phyloP scores from a whole-genome alignment of 92 coral and sea anemone genomes.

The Diadumene lineata region DNA sequence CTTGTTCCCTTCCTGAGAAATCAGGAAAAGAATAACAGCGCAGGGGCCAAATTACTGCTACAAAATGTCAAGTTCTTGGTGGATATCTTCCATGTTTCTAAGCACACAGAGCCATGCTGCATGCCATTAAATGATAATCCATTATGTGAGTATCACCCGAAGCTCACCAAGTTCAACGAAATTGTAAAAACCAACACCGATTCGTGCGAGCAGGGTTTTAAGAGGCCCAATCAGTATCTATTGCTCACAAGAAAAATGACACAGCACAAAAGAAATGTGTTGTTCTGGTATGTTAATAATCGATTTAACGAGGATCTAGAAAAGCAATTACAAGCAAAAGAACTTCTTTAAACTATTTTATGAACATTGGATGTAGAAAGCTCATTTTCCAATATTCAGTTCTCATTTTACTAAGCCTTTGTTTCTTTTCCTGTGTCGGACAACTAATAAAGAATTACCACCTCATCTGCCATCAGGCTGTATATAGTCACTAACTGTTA shows the following conservation, averaged over 20 bases:
- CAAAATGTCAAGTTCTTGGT: conserved; percentile 59
- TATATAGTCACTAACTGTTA: too few species aligned
- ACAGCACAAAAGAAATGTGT: conserved; percentile 49
- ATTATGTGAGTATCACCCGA: conserved; percentile 50
- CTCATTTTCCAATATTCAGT: too few species aligned
- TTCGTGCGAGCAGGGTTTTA: conserved; percentile 68
- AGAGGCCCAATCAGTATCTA: conserved; percentile 56
- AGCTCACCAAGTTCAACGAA: conserved; percentile 38
- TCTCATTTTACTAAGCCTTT: too few species aligned
- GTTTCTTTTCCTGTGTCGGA: too few species aligned
- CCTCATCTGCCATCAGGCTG: too few species aligned
- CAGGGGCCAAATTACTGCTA: conserved; percentile 50
- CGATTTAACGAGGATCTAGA: conserved; percentile 57
- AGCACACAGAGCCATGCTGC: conserved; percentile 62
- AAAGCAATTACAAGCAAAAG: conserved; percentile 28
- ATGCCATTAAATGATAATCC: conserved; percentile 74
- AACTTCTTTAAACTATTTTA: neutral
- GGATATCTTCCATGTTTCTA: conserved; percentile 70
- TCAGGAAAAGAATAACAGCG: conserved; percentile 59
- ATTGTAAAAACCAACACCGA: conserved; percentile 62
- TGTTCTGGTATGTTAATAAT: conserved; percentile 62
- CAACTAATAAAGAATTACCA: too few species aligned
- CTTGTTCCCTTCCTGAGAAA: conserved; percentile 58
- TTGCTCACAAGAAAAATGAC: conserved; percentile 62
- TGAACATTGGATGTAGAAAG: too few species aligned